These are phyloP conservation scores for Tridacna crocea DNA, from an alignment of 2,888 invertebrate species.

Conservation along the genomic window DNA sequence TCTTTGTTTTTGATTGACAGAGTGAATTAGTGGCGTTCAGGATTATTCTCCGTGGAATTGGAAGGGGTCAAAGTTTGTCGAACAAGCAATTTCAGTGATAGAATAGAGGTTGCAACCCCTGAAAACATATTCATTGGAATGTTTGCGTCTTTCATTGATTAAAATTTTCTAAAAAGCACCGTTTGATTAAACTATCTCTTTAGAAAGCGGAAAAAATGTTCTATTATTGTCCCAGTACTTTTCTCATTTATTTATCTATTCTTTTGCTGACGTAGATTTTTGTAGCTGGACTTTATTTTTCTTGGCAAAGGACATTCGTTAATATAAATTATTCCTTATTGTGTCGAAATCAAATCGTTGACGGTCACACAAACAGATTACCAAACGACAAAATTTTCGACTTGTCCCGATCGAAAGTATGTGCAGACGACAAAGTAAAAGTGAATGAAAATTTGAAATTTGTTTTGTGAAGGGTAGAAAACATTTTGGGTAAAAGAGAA, in stretches of 20 bases:
- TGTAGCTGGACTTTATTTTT: not conserved
- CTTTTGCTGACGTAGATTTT: not conserved
- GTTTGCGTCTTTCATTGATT: conserved; percentile 1
- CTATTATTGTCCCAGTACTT: not conserved
- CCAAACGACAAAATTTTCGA: too few species aligned
- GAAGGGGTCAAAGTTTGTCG: conserved; percentile 53
- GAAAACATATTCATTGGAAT: conserved; percentile 48
- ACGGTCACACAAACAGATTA: too few species aligned
- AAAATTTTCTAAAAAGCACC: not conserved
- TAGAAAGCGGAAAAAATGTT: not conserved
- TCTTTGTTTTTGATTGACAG: conserved; percentile 66
- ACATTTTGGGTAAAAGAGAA: too few species aligned
- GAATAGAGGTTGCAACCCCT: conserved; percentile 59
- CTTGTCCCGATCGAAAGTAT: too few species aligned
- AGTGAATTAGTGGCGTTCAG: conserved; percentile 57
- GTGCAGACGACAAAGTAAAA: too few species aligned
- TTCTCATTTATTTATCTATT: not conserved
- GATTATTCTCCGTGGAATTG: conserved; percentile 44
- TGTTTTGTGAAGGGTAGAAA: too few species aligned
- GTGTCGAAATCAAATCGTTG: too few species aligned
- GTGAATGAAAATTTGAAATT: too few species aligned
- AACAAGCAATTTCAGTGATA: conserved; percentile 64
- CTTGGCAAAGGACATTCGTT: too few species aligned
- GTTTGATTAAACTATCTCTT: not conserved
- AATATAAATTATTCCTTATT: too few species aligned